phyloP scores from a whole-genome alignment of 2,113 vertebrate genomes.

The Tachuris rubrigastra region DNA sequence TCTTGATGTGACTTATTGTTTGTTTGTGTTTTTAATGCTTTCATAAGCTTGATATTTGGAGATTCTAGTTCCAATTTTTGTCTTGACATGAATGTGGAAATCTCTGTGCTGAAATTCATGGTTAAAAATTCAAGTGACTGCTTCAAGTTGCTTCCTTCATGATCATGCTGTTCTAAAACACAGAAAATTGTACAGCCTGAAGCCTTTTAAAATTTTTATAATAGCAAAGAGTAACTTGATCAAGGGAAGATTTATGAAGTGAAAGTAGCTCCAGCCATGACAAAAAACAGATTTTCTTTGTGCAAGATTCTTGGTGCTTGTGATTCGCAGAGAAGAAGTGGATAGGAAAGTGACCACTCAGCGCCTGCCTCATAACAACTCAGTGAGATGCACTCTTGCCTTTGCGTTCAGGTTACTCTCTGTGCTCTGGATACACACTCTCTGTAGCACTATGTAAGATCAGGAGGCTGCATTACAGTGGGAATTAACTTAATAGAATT shows the following conservation, averaged over 20 bases:
- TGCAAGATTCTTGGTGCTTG: neutral
- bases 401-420: neutral
- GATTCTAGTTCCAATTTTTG: neutral
- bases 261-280: neutral
- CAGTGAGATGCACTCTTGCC: neutral
- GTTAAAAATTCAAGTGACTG: neutral
- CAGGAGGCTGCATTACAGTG: neutral
- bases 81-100: neutral
- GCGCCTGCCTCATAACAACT: neutral
- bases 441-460: neutral
- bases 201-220: neutral
- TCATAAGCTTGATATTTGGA: neutral
- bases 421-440: neutral
- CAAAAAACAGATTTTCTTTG: neutral
- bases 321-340: neutral
- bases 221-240: neutral
- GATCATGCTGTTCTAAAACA: slow-evolving; percentile 30
- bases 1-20: neutral
- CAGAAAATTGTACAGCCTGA: neutral
- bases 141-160: neutral
- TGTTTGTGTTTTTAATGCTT: neutral
- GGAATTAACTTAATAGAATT: neutral
- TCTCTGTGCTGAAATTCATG: slow-evolving; percentile 1
- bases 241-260: neutral
- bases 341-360: neutral